phyloP scores from a whole-genome alignment of 2,113 vertebrate genomes.

The Lampris megalopsis region DNA sequence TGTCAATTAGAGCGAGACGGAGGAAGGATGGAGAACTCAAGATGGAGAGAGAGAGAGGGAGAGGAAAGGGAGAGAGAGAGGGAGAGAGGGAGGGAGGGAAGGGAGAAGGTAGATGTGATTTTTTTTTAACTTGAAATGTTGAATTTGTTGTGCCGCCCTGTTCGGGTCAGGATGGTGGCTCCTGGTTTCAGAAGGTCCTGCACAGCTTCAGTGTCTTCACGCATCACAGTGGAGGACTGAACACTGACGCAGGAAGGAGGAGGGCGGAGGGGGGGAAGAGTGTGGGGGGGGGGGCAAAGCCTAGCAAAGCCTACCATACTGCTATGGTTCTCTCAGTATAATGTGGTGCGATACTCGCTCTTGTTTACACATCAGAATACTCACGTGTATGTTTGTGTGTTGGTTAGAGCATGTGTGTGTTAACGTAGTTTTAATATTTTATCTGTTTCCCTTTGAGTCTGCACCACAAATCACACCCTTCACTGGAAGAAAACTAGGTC shows the following conservation, averaged over 20 bases:
- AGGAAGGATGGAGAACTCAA: background rate
- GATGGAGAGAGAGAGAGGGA: background rate
- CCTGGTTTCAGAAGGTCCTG: too few species aligned
- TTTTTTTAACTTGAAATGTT: slow-evolving; percentile 24
- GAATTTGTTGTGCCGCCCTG: too few species aligned
- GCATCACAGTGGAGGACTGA: too few species aligned
- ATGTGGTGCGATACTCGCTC: too few species aligned
- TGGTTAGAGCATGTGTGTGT: slow-evolving; percentile 28
- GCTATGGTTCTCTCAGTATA: too few species aligned
- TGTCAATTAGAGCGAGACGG: slow-evolving; percentile 36
- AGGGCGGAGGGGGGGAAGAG: too few species aligned
- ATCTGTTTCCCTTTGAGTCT: slow-evolving; percentile 38
- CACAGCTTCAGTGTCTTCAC: too few species aligned
- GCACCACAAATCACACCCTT: slow-evolving; percentile 39
- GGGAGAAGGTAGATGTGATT: background rate
- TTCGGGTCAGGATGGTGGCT: too few species aligned
- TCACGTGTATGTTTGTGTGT: slow-evolving; percentile 37
- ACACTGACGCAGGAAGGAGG: too few species aligned
- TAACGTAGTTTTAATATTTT: slow-evolving; percentile 54
- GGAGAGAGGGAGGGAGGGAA: background rate
- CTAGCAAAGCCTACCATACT: too few species aligned
- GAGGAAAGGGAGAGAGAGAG: background rate
- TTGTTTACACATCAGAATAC: slow-evolving; percentile 41
- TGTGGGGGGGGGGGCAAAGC: background rate
- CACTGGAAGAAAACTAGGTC: slow-evolving; percentile 34